Evolutionary conservation across 1,140 invertebrate genomes (phyloP).

Genomic region (fruit fly (Drosophila melanogaster)): Release_6_plus_ISO1_MT NC_004354.4:412001-412500

Average conservation of each 20-base stretch:
- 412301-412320: slow-evolving; percentile 48
- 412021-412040: neutral
- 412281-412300: slow-evolving; percentile 31
- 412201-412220: slow-evolving; percentile 57
- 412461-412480: neutral
- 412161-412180: slow-evolving; percentile 23
- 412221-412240: slow-evolving; percentile 79
- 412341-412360: slow-evolving; percentile 1
- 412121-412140: slow-evolving; percentile 64
- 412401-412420: slow-evolving; percentile 68
- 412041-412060: slow-evolving; percentile 46
- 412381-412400: slow-evolving; percentile 70
- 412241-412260: slow-evolving; percentile 78
- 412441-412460: neutral
- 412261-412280: slow-evolving; percentile 43
- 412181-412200: slow-evolving; percentile 61
- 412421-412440: slow-evolving; percentile 77
- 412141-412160: slow-evolving; percentile 78
- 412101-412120: slow-evolving; percentile 78
- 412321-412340: slow-evolving; percentile 26
- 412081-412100: slow-evolving; percentile 48
- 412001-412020: slow-evolving; percentile 19
- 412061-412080: slow-evolving; percentile 60
- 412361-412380: slow-evolving; percentile 55
- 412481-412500: too few relatives aligned